Percentiles rank a stretch among this genome's conserved stretches.
phyloP scores from a whole-genome alignment of 2,797 vertebrate species.

The Coendou prehensilis region DNA sequence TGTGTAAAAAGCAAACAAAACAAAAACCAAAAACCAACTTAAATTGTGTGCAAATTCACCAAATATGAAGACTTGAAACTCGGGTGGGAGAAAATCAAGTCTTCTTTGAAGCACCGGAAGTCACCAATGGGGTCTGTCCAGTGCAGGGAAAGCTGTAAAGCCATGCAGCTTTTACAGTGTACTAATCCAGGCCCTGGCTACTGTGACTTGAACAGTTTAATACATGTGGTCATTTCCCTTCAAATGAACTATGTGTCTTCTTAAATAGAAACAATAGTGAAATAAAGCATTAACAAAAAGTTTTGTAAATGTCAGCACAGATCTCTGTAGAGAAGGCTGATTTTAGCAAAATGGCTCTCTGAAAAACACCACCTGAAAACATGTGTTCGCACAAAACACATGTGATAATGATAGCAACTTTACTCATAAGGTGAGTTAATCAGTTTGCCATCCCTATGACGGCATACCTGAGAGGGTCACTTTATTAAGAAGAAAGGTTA shows the following conservation, averaged over 20 bases:
- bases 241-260: slow-evolving; percentile 18
- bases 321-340: rapidly evolving
- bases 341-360: background rate
- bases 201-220: slow-evolving; percentile 10
- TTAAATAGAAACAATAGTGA: slow-evolving; percentile 32
- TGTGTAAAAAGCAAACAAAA: slow-evolving; percentile 8
- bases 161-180: background rate
- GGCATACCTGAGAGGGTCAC: background rate
- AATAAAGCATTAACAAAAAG: background rate
- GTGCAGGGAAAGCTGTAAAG: too few species aligned
- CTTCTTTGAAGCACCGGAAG: background rate
- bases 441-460: background rate
- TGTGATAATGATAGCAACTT: background rate
- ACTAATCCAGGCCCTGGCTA: background rate
- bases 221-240: background rate
- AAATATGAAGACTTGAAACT: background rate
- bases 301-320: background rate
- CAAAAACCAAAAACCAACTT: background rate
- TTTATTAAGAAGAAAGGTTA: background rate
- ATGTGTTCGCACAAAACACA: background rate
- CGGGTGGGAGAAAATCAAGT: rapidly evolving
- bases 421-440: background rate
- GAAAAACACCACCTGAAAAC: background rate
- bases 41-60: background rate
- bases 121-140: background rate